A percentile compares a stretch with the other conserved stretches of the same genome.
Conservation (phyloP, 2,113 vertebrate species). For the Oryzias melastigma region DNA sequence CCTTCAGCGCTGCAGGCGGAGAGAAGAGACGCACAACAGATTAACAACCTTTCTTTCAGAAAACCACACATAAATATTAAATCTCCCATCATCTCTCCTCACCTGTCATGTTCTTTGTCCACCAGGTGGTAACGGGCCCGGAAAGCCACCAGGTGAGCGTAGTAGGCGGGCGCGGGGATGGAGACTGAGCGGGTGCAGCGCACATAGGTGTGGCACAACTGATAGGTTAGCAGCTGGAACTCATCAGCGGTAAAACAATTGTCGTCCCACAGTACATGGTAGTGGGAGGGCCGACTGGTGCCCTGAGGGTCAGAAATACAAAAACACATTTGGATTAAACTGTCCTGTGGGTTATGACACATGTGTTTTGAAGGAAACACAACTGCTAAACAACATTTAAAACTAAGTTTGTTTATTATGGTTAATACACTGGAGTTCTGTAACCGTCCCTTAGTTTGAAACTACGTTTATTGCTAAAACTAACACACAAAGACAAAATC, state of each 20-base stretch:
- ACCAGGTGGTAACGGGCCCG: conserved; percentile 97
- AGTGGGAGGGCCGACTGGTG: conserved; percentile 98
- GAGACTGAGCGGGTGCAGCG: conserved; percentile 98
- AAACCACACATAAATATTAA: neutral
- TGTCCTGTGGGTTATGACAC: neutral
- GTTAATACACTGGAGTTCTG: too few species aligned
- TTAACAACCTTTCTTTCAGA: too few species aligned
- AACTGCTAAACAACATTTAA: too few species aligned
- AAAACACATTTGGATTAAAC: neutral
- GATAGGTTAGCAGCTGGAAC: conserved; percentile 99
- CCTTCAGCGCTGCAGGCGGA: conserved; percentile 88
- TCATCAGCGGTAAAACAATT: conserved; percentile 99
- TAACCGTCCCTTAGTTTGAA: too few species aligned
- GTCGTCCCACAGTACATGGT: conserved; percentile 99
- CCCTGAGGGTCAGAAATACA: conserved; percentile 75
- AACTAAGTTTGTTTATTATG: too few species aligned
- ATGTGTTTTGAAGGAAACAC: neutral
- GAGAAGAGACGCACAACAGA: neutral
- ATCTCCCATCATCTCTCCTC: conserved; percentile 14
- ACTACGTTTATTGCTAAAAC: too few species aligned
- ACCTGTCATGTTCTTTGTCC: conserved; percentile 99
- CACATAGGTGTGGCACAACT: conserved; percentile 99
- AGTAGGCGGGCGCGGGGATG: conserved; percentile 98
- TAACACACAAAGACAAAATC: too few species aligned
- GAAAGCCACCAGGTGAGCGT: conserved; percentile 98